Evolutionary conservation across 2,888 invertebrate species (phyloP).

Genomic region (Conchocele bisecta): DNA sequence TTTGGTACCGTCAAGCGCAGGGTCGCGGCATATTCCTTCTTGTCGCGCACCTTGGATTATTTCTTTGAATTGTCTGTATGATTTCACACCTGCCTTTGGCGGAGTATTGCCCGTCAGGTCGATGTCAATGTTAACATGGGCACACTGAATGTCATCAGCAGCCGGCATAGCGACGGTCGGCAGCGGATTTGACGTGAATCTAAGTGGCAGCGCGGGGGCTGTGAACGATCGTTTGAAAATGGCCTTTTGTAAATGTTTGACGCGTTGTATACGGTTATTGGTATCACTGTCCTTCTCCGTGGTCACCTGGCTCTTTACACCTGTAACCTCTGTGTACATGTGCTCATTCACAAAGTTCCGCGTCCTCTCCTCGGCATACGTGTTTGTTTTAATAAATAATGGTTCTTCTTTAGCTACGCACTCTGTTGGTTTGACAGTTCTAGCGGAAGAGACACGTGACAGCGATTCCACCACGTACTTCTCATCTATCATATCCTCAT

Average conservation of each 20-base stretch:
- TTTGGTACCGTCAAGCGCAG: background rate
- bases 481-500: constrained; percentile 53
- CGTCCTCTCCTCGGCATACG: background rate
- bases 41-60: constrained; percentile 34
- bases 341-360: constrained; percentile 44
- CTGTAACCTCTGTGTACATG: constrained; percentile 47
- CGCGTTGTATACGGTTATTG: no score
- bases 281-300: no score
- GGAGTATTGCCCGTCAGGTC: constrained; percentile 45
- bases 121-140: constrained; percentile 62
- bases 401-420: no score
- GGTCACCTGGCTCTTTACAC: no score
- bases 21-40: background rate
- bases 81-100: constrained; percentile 49
- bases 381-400: background rate
- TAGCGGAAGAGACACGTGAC: constrained; percentile 42
- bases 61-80: constrained; percentile 26
- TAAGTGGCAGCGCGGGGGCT: constrained; percentile 28
- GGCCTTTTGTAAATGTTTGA: constrained; percentile 41
- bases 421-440: constrained; percentile 1
- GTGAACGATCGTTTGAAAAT: constrained; percentile 37
- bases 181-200: constrained; percentile 26
- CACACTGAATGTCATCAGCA: constrained; percentile 52
- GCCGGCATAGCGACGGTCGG: constrained; percentile 35
- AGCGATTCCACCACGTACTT: constrained; percentile 53